Base-by-base conservation (phyloP, 2,113 vertebrate species). In the Barnardius zonarius region DNA sequence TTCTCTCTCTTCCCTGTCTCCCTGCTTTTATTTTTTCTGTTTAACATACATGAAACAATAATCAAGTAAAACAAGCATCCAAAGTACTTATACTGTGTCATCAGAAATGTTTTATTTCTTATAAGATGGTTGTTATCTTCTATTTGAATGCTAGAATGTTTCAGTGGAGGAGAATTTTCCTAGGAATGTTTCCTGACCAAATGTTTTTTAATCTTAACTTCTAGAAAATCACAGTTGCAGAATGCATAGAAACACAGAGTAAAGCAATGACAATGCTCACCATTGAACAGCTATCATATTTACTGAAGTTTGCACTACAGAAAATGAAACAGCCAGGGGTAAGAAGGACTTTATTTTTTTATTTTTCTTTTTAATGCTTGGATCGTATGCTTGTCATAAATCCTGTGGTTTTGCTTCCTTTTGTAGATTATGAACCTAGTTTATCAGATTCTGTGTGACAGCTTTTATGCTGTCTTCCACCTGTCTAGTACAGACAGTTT, bases 321-420 rank as follows among this genome's bases (percentile, higher is more conserved):
- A 99, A 99, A 98, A 99, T 99, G 98, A 99, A 99, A 96, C 99
- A 99, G 95, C 99, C 99, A 68, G 99, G 99, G 98, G 99, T 99
- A 98, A 99, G 99, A 66, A 90, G 54, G 37, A 57, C 33, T 13
- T 67, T 23, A 3, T 68, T 87, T 4, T 27, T 59, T 54, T 31
- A 13, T 46, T 74, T 84, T 85, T 73, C 17, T 9, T 86, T 76
- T 48, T 37, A 63, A 74, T 33, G 57, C 35, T 80, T 41, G 57
- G 44, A 8, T 86, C 2, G 0, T 35, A 18, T 48, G 10, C 48
- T 86, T 80, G 46, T 55, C 28, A 9, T 52, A 83, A n/a, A n/a
- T 83, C 24, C 10, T 44, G 23, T 41, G 10, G 10, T 13, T 69
- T 81, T 87, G 9, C 85, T 95, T 81, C 55, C 55, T 63, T 69